phyloP scores from a whole-genome alignment of 1,140 invertebrate genomes.

The Pogonognathellus flavescens region DNA sequence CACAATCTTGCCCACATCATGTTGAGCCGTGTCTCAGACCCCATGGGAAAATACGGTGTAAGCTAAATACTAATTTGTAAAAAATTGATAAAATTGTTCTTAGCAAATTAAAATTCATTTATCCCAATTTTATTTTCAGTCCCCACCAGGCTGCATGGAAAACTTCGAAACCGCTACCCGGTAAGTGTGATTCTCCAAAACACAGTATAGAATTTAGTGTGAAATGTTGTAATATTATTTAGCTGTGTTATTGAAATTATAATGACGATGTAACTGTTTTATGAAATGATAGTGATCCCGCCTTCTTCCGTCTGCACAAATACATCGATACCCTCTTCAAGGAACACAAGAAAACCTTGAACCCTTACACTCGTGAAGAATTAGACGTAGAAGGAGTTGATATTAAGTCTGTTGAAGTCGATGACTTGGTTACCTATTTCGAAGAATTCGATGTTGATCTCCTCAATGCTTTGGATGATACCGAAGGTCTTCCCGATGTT shows the following conservation, averaged over 20 bases:
- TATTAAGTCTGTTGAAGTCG: slow-evolving; percentile 77
- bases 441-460: slow-evolving; percentile 79
- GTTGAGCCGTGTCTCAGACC: slow-evolving; percentile 67
- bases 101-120: slow-evolving; percentile 52
- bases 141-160: slow-evolving; percentile 71
- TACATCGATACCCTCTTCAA: slow-evolving; percentile 74
- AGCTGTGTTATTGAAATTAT: too few species aligned
- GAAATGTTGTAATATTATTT: too few species aligned
- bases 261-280: background rate
- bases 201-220: too few species aligned
- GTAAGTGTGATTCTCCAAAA: too few species aligned
- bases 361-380: slow-evolving; percentile 66
- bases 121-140: slow-evolving; percentile 54
- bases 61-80: slow-evolving; percentile 8
- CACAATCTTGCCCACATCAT: slow-evolving; percentile 68
- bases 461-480: slow-evolving; percentile 74
- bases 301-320: slow-evolving; percentile 77
- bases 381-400: slow-evolving; percentile 75
- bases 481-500: slow-evolving; percentile 58
- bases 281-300: slow-evolving; percentile 73
- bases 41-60: slow-evolving; percentile 66
- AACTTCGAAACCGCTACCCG: slow-evolving; percentile 74
- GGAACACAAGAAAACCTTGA: slow-evolving; percentile 69
- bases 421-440: slow-evolving; percentile 79
- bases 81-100: background rate